These are phyloP conservation scores for Drosophila merina DNA, from an alignment of 2,888 invertebrate species.

Conservation along the genomic window DNA sequence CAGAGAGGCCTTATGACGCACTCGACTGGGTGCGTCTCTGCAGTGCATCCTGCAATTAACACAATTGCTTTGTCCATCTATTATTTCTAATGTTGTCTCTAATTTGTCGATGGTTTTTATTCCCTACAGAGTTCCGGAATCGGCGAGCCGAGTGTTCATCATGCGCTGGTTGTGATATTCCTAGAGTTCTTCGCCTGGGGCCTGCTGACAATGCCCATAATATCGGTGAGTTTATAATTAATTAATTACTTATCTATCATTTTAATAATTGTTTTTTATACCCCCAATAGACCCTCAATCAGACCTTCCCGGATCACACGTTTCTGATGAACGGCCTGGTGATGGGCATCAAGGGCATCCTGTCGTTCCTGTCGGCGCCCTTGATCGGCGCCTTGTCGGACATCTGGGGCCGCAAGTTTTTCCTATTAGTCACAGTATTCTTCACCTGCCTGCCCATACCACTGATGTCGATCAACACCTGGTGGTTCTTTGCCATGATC, in stretches of 20 bases:
- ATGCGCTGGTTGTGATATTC: constrained; percentile 99
- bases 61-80: constrained; percentile 14
- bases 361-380: constrained; percentile 99
- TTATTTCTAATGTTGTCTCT: constrained; percentile 16
- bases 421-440: constrained; percentile 98
- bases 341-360: constrained; percentile 98
- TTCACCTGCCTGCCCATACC: constrained; percentile 99
- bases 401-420: constrained; percentile 99
- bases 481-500: constrained; percentile 99
- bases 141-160: constrained; percentile 98
- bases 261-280: background rate
- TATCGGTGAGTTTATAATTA: constrained; percentile 84
- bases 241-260: background rate
- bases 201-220: constrained; percentile 98
- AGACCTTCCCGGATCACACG: constrained; percentile 99
- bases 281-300: constrained; percentile 90
- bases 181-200: constrained; percentile 99
- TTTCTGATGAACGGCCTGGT: constrained; percentile 99
- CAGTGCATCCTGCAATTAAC: constrained; percentile 33
- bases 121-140: constrained; percentile 91
- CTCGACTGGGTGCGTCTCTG: constrained; percentile 19
- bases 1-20: constrained; percentile 30
- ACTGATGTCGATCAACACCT: constrained; percentile 99
- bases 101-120: background rate
- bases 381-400: constrained; percentile 98